phyloP scores from a whole-genome alignment of 1,140 invertebrate genomes.

The Wiebesia pumilae region DNA sequence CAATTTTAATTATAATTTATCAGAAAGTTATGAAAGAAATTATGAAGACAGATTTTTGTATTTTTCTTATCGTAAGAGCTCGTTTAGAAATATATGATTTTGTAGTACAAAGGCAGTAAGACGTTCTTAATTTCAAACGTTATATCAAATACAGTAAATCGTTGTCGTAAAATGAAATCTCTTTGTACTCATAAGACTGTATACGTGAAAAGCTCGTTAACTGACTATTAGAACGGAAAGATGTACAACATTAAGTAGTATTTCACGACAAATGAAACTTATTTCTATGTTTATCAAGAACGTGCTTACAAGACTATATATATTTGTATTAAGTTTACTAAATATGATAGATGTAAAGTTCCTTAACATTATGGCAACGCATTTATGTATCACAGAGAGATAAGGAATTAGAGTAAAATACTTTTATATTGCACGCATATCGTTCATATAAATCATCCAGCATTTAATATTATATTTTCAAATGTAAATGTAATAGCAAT shows the following conservation, averaged over 20 bases:
- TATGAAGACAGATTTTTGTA: neutral
- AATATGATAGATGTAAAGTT: neutral
- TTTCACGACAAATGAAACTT: neutral
- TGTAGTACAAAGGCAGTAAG: neutral
- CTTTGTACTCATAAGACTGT: neutral
- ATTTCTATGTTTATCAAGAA: neutral
- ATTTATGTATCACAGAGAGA: too few relatives aligned
- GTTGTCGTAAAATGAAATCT: neutral
- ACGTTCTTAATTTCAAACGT: neutral
- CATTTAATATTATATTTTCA: neutral
- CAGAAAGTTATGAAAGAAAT: neutral
- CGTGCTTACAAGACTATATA: neutral
- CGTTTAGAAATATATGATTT: neutral
- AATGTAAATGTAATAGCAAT: neutral
- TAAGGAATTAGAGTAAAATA: too few relatives aligned
- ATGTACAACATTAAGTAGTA: conserved; percentile 10
- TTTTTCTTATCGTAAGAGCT: neutral
- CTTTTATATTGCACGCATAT: too few relatives aligned
- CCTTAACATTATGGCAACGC: neutral
- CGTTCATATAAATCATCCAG: neutral
- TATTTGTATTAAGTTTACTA: conserved; percentile 23
- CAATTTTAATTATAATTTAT: too few relatives aligned
- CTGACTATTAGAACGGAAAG: neutral
- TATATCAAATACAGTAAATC: neutral
- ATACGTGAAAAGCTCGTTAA: conserved; percentile 12